Conservation (phyloP, 2,797 vertebrate genomes). For the Loriculus beryllinus region DNA sequence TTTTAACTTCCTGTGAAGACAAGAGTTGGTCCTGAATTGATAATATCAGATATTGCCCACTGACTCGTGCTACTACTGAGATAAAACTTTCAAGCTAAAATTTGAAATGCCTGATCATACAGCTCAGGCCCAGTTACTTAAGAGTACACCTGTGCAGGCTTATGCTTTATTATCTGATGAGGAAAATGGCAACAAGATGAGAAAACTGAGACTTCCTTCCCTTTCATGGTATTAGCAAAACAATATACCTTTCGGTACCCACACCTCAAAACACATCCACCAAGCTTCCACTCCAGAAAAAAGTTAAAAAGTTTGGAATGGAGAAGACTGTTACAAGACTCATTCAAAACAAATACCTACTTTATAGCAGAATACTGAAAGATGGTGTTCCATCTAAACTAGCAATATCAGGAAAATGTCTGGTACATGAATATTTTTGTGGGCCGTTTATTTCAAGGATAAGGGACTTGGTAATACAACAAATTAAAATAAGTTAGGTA, state of each 20-base stretch:
- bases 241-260: not conserved
- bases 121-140: not conserved
- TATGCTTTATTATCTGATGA: not conserved
- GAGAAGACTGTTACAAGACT: not conserved
- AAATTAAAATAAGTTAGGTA: not conserved
- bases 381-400: not conserved
- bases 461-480: not conserved
- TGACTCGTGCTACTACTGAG: not conserved
- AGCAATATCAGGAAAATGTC: not conserved
- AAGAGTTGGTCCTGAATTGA: not conserved
- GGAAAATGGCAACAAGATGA: not conserved
- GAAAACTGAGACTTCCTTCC: not conserved
- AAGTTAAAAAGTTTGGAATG: not conserved
- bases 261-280: not conserved
- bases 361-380: not conserved
- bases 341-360: not conserved
- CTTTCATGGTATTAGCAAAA: not conserved
- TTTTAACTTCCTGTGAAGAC: not conserved
- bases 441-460: not conserved
- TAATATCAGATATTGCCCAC: not conserved
- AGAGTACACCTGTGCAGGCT: not conserved
- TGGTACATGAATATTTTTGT: not conserved
- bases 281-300: not conserved
- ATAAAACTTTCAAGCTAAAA: not conserved
- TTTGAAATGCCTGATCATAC: not conserved